Base-by-base conservation (phyloP, 2,888 invertebrate species). In the Notocelia uddmanniana region DNA sequence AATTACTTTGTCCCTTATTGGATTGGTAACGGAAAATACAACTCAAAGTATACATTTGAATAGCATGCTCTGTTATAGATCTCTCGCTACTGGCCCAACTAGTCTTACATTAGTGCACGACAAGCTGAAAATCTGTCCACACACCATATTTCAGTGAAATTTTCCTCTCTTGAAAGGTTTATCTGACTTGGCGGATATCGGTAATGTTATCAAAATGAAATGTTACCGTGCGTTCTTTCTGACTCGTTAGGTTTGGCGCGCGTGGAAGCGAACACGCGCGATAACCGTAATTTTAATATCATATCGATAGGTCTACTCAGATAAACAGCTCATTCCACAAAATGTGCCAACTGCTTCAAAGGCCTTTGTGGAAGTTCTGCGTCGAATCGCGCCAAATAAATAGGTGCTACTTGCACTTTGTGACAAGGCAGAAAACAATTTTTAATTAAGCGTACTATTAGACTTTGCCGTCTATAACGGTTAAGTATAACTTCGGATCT, bases 291-390 rank as follows among this genome's bases (percentile, higher is more conserved):
- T n/a, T 13, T 6, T 45, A n/a, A 45, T n/a, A 45, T 31, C 31
- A 31, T 31, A 31, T 31, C 13, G n/a, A 45, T 45, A 45, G 15
- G 3, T 8, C 6, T 15, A 45, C 6, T 55, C n/a, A 26, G 26
- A n/a, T 9, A 55, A 23, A 55, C 31, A 13, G 48, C 62, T 50
- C 50, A 62, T 19, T 50, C 48, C 48, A 13, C 19, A 26, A 26
- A 48, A 50, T 62, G 31, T 62, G 48, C 48, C 45, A 37, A 60
- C 41, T 26, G 15, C 13, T 62, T 50, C 31, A 62, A 50, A 62
- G 31, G 31, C 31, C 48, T 62, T 50, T 62, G 62, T 50, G 48
- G 15, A 19, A 48, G 45, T 62, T 62, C 31, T 45, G 10, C 31
- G 62, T 31, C 50, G 19, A 62, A 62, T 26, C 23, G 41, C 9